Percentiles rank a stretch among this genome's conserved stretches.
Conservation (phyloP, 1,140 invertebrate species). For the Calliphora vicina region DNA sequence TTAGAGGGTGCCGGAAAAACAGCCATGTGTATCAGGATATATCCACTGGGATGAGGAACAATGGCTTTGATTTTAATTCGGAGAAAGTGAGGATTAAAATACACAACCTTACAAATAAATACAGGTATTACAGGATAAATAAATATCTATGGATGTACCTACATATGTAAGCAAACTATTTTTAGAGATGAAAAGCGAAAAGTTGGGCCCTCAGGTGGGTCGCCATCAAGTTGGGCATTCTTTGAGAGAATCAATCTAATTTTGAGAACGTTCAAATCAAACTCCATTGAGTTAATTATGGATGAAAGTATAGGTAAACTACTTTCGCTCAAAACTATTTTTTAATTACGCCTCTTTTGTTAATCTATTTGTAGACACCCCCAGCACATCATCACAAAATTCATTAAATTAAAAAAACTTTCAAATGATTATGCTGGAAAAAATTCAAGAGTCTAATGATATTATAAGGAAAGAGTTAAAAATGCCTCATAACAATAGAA, state of each 20-base stretch:
- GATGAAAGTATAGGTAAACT: neutral
- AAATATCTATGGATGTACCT: neutral
- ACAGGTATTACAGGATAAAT: neutral
- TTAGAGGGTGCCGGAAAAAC: neutral
- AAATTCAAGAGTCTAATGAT: too few species aligned
- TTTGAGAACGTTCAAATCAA: neutral
- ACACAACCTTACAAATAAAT: neutral
- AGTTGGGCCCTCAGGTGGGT: neutral
- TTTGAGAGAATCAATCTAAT: neutral
- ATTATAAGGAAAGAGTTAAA: too few species aligned
- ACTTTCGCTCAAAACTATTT: too few species aligned
- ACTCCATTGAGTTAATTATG: neutral
- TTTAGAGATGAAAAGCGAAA: neutral
- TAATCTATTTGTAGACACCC: too few species aligned
- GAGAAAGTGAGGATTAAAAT: neutral
- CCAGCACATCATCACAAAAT: too few species aligned
- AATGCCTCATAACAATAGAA: too few species aligned
- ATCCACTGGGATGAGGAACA: neutral
- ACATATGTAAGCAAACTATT: neutral
- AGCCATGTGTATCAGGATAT: neutral
- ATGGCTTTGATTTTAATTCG: neutral
- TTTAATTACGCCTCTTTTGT: too few species aligned
- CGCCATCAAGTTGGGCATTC: neutral
- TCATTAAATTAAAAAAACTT: too few species aligned
- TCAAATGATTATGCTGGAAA: too few species aligned